Conservation (phyloP, 2,888 invertebrate species). For the Sinodicranocentrus sp. region DNA sequence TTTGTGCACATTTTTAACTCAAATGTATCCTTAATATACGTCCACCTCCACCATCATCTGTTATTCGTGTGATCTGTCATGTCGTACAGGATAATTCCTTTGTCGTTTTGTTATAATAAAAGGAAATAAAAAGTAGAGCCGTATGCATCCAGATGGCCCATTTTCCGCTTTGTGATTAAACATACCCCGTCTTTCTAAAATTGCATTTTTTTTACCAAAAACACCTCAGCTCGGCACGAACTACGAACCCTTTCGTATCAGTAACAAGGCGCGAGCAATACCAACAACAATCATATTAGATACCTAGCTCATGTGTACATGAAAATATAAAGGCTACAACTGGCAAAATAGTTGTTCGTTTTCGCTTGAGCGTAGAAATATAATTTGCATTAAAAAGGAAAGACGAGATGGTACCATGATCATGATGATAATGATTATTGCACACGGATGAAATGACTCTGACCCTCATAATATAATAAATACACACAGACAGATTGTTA, state of each 20-base stretch:
- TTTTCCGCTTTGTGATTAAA: conserved; percentile 39
- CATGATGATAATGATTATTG: conserved; percentile 19
- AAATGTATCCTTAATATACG: too few species aligned
- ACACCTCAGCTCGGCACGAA: conserved; percentile 10
- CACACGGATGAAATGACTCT: conserved; percentile 9
- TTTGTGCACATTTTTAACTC: too few species aligned
- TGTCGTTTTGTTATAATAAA: conserved; percentile 20
- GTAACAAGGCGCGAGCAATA: background rate
- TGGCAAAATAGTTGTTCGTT: too few species aligned
- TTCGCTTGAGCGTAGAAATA: too few species aligned
- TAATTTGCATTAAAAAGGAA: conserved; percentile 39
- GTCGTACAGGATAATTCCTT: too few species aligned
- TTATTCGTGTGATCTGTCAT: background rate
- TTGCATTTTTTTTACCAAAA: conserved; percentile 26
- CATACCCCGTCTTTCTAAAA: conserved; percentile 6
- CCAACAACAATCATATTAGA: too few species aligned
- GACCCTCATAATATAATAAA: conserved; percentile 39
- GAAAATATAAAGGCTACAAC: too few species aligned
- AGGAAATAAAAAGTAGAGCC: background rate
- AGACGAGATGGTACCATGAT: conserved; percentile 25
- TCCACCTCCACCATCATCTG: too few species aligned
- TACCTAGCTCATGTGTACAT: too few species aligned
- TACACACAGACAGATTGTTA: too few species aligned
- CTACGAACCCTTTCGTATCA: too few species aligned
- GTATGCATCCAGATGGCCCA: conserved; percentile 1